Evolutionary conservation across 1,140 invertebrate species (phyloP), one percentile per base, ranked within the genome.

Genomic region (Lepidurus arcticus): DNA sequence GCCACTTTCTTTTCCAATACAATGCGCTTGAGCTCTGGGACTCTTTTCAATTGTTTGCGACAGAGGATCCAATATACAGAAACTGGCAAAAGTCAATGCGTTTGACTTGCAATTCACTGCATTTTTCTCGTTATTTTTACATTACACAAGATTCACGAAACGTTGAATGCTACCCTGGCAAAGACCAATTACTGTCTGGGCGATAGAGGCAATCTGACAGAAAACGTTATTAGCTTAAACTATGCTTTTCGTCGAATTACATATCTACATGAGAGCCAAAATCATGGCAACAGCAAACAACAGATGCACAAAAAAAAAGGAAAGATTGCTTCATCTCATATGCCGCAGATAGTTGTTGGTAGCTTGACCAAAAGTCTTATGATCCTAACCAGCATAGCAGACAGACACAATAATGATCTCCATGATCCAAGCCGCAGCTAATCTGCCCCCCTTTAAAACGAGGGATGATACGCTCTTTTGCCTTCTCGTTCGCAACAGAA

Each of bases 341-440:
- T 65, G 5, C 21, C 21, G 53, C 21, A 21, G 13, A 65, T 21
- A 65, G 21, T 65, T 65, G 16, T n/a, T 16, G n/a, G n/a, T 65
- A 16, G 53, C 53, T 65, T 13, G 13, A 16, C 4, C 53, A 13
- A 13, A 9, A 65, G 21, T 7, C 13, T 65, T 65, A 2, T 16
- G 21, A 9, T 65, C 53, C 9, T 65, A 65, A 65, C 53, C 53
- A 34, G 53, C 16, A 65, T 65, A 13, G 53, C 53, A 16, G 53
- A 65, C 53, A 65, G 21, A 16, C n/a, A 65, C 53, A 65, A 65
- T 65, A 21, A 65, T 65, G 53, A 65, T 65, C 53, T 65, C 53
- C 21, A 65, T 21, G 21, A 65, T 4, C 53, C 16, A n/a, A 65
- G 16, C 53, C 53, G 53, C 53, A 65, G 53, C 53, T n/a, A 65